Conservation (phyloP, 1,140 invertebrate species). For the Scaptomyza graminum region DNA sequence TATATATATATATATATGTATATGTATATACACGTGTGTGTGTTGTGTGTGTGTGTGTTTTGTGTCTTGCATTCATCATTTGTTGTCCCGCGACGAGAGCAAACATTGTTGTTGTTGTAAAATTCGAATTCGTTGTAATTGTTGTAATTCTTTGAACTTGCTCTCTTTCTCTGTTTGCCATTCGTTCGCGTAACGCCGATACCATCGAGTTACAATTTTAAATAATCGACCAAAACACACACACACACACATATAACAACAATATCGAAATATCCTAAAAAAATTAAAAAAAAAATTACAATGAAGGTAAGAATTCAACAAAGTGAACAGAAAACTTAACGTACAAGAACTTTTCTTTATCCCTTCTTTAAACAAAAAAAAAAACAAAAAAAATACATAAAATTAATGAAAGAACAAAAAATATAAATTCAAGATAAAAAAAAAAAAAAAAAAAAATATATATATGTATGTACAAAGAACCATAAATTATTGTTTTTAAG, state of each 20-base stretch:
- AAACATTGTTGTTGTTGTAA: conserved; percentile 44
- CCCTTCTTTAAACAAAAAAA: conserved; percentile 20
- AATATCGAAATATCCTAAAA: conserved; percentile 33
- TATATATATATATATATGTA: conserved; percentile 2
- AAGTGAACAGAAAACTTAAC: conserved; percentile 62
- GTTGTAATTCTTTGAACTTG: conserved; percentile 30
- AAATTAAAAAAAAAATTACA: conserved; percentile 51
- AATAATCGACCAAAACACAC: conserved; percentile 30
- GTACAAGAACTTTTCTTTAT: conserved; percentile 49
- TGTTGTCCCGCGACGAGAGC: conserved; percentile 21
- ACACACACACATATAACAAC: conserved; percentile 35
- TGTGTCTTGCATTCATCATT: conserved; percentile 34
- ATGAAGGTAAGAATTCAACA: conserved; percentile 77
- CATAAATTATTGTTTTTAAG: not conserved
- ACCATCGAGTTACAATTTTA: conserved; percentile 19
- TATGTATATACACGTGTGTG: conserved; percentile 31
- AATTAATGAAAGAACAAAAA: conserved; percentile 11
- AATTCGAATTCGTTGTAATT: conserved; percentile 37
- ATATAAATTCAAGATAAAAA: conserved; percentile 3
- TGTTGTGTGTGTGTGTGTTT: conserved; percentile 52
- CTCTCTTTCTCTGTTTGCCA: conserved; percentile 49
- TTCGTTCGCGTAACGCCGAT: conserved; percentile 58
- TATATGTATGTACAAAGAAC: not conserved
- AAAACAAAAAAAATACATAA: conserved; percentile 22
- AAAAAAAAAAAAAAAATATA: not conserved